Conservation (phyloP, 2,888 invertebrate species). For the Clepsis dumicolana region DNA sequence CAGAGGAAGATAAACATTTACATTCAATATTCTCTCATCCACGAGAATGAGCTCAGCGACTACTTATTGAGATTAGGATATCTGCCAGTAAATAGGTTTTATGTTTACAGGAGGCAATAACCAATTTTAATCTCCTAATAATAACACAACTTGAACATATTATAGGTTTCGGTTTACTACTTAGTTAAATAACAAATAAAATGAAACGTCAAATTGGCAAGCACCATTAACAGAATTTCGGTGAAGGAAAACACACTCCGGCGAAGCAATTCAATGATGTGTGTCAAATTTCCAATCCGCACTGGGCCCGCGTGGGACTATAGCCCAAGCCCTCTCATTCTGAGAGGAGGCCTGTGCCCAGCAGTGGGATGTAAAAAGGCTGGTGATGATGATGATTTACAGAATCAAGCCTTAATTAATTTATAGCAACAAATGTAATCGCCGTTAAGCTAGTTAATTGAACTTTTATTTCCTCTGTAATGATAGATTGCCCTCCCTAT, state of each 20-base stretch:
- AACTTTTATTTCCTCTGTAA: constrained; percentile 26
- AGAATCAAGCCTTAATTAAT: not conserved
- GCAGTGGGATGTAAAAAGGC: no score
- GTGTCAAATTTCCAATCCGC: no score
- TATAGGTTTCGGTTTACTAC: not conserved
- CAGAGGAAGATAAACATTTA: constrained; percentile 57
- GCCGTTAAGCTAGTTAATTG: constrained; percentile 17
- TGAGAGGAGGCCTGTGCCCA: no score
- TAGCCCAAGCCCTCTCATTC: no score
- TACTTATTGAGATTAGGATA: constrained; percentile 50
- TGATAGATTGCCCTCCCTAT: constrained; percentile 22
- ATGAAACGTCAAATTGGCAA: not conserved
- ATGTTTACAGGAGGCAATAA: not conserved
- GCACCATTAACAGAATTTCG: not conserved
- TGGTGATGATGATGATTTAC: no score
- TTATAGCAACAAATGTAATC: constrained; percentile 2
- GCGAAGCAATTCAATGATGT: no score
- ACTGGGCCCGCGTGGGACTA: no score
- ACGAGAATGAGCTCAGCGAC: constrained; percentile 49
- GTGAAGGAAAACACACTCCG: no score
- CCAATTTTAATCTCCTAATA: not conserved
- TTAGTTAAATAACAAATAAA: not conserved
- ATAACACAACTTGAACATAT: not conserved
- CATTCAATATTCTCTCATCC: constrained; percentile 58
- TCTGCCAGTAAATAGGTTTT: constrained; percentile 24